Evolutionary conservation across 2,797 vertebrate genomes (phyloP).

Genomic region (Gastrophryne carolinensis): DNA sequence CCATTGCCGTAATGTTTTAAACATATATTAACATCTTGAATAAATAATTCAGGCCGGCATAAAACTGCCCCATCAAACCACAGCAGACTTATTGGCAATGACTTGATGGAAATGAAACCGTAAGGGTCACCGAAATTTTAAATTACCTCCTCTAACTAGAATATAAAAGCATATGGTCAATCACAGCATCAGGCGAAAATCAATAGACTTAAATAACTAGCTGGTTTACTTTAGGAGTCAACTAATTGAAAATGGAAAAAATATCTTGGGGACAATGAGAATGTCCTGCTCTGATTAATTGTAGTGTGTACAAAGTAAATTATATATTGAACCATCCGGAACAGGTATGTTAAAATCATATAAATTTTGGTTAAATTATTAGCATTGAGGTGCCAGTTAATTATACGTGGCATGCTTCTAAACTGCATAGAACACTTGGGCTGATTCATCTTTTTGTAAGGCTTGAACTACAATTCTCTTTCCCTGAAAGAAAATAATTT

Average conservation of each 20-base stretch:
- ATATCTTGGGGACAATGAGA: not conserved
- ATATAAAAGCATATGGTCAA: constrained; percentile 33
- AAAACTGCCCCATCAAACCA: not conserved
- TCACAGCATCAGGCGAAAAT: constrained; percentile 12
- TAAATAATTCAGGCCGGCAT: constrained; percentile 8
- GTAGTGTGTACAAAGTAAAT: not conserved
- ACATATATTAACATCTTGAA: not conserved
- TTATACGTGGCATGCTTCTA: too few relatives aligned
- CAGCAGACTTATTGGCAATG: constrained; percentile 19
- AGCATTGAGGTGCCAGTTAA: too few relatives aligned
- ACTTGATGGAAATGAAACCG: constrained; percentile 34
- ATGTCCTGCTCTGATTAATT: not conserved
- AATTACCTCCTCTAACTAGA: constrained; percentile 40
- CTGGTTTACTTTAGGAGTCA: constrained; percentile 4
- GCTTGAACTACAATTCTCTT: too few relatives aligned
- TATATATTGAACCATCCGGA: not conserved
- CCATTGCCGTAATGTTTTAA: not conserved
- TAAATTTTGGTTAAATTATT: not conserved
- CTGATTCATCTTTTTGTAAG: too few relatives aligned
- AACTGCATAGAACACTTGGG: too few relatives aligned
- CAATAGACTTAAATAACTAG: constrained; percentile 30
- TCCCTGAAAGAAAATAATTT: too few relatives aligned
- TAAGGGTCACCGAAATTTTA: constrained; percentile 31
- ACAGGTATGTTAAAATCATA: not conserved
- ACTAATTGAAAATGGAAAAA: not conserved